A percentile compares a stretch with the other conserved stretches of the same genome.
phyloP scores from a whole-genome alignment of 1,140 invertebrate genomes.

The Telenomus remus region DNA sequence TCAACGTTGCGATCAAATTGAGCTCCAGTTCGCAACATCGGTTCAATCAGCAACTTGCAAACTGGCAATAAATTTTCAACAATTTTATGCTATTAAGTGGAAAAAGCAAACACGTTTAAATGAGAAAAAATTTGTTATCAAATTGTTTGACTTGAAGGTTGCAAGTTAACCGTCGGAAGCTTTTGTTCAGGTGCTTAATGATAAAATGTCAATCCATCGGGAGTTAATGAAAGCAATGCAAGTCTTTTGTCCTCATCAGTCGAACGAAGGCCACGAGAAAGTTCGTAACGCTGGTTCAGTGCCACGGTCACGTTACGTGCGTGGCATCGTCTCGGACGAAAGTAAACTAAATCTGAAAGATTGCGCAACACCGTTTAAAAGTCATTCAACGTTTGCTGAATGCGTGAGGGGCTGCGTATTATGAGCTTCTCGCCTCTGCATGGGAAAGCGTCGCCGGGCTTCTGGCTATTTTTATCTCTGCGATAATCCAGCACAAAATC shows the following conservation, averaged over 20 bases:
- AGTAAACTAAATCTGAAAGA: constrained; percentile 71
- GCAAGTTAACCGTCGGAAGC: no score
- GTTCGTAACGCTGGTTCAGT: constrained; percentile 70
- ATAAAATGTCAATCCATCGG: no score
- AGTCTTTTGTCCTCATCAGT: constrained; percentile 60
- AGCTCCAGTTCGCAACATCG: no score
- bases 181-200: no score
- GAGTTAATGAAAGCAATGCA: constrained; percentile 34
- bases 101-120: no score
- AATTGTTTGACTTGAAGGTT: no score
- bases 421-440: constrained; percentile 24
- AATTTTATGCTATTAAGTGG: no score
- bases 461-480: constrained; percentile 46
- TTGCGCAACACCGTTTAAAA: constrained; percentile 69
- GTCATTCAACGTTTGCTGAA: constrained; percentile 62
- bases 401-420: constrained; percentile 43
- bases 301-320: constrained; percentile 72
- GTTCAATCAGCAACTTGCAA: no score
- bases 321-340: constrained; percentile 69
- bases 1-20: no score
- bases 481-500: constrained; percentile 25
- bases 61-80: no score
- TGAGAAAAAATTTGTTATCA: no score
- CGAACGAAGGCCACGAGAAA: constrained; percentile 68
- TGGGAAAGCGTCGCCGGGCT: constrained; percentile 44